phyloP scores from a whole-genome alignment of 1,140 invertebrate genomes.

The Plectus sambesii region DNA sequence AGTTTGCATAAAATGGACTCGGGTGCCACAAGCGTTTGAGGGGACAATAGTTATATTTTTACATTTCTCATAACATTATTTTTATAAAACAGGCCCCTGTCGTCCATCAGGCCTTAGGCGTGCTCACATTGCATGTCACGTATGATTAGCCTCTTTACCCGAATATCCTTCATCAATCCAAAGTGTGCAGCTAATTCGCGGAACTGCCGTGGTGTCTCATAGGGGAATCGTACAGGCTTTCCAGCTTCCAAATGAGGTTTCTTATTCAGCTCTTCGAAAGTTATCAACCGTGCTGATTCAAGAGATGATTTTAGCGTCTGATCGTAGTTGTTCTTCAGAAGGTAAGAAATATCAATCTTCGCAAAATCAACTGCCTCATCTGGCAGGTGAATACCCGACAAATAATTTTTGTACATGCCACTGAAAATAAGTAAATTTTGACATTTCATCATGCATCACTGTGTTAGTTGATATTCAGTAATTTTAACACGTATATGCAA shows the following conservation, averaged over 20 bases:
- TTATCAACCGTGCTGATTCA: not conserved
- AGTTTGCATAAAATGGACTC: too few species aligned
- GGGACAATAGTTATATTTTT: too few species aligned
- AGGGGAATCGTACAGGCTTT: slow-evolving; percentile 20
- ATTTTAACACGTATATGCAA: too few species aligned
- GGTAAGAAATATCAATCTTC: slow-evolving; percentile 23
- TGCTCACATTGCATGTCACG: too few species aligned
- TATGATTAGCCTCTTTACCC: slow-evolving; percentile 14
- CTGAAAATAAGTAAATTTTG: too few species aligned
- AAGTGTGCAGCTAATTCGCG: slow-evolving; percentile 30
- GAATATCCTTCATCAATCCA: slow-evolving; percentile 37
- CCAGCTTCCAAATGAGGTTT: slow-evolving; percentile 7
- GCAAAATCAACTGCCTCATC: slow-evolving; percentile 36
- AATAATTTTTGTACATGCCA: slow-evolving; percentile 38
- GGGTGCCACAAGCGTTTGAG: too few species aligned
- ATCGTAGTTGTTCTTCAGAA: slow-evolving; percentile 26
- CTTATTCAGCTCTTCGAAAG: slow-evolving; percentile 12
- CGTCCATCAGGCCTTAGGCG: too few species aligned
- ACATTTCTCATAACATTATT: not conserved
- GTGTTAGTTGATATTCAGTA: too few species aligned
- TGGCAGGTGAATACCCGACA: slow-evolving; percentile 31
- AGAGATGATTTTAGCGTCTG: not conserved
- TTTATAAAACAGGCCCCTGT: not conserved
- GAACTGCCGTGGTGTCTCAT: slow-evolving; percentile 34
- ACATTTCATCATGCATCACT: too few species aligned